phyloP scores from a whole-genome alignment of 1,140 invertebrate genomes.

The Drosophila elegans region DNA sequence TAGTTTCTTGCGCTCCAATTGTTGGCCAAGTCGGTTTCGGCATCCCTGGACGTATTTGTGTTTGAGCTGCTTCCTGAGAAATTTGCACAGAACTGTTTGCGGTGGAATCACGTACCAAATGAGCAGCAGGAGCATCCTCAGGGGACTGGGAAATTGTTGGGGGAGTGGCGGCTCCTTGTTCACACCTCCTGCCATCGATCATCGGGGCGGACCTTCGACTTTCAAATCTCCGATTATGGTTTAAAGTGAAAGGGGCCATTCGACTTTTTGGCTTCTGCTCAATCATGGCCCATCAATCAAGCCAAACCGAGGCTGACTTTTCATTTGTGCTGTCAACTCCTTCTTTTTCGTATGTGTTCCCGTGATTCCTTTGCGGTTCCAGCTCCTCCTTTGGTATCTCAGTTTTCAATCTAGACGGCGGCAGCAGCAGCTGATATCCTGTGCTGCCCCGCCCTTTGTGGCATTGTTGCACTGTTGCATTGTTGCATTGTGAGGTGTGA shows the following conservation, averaged over 20 bases:
- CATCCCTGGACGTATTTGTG: slow-evolving; percentile 5
- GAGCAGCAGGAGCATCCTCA: slow-evolving; percentile 38
- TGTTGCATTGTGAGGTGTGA: slow-evolving; percentile 78
- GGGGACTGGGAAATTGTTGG: slow-evolving; percentile 11
- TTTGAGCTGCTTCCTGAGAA: slow-evolving; percentile 32
- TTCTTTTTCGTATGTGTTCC: slow-evolving; percentile 51
- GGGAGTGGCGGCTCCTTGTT: slow-evolving; percentile 70
- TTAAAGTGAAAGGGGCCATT: slow-evolving; percentile 54
- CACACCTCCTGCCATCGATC: slow-evolving; percentile 74
- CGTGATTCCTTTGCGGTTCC: slow-evolving; percentile 62
- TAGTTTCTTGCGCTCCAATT: slow-evolving; percentile 80
- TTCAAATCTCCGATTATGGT: slow-evolving; percentile 58
- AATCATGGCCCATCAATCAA: slow-evolving; percentile 72
- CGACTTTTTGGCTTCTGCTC: slow-evolving; percentile 73
- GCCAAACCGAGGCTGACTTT: slow-evolving; percentile 47
- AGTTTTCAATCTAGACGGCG: slow-evolving; percentile 41
- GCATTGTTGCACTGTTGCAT: slow-evolving; percentile 67
- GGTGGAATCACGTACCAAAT: slow-evolving; percentile 75
- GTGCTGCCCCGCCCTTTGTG: slow-evolving; percentile 54
- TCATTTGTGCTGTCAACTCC: slow-evolving; percentile 75
- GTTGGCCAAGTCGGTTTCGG: slow-evolving; percentile 28
- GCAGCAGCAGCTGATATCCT: slow-evolving; percentile 72
- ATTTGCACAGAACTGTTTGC: slow-evolving; percentile 56
- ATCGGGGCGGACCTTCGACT: slow-evolving; percentile 58
- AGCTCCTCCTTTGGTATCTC: slow-evolving; percentile 53